These are phyloP conservation scores for Erebia aethiops DNA, from an alignment of 2,888 invertebrate genomes.

Conservation along the genomic window DNA sequence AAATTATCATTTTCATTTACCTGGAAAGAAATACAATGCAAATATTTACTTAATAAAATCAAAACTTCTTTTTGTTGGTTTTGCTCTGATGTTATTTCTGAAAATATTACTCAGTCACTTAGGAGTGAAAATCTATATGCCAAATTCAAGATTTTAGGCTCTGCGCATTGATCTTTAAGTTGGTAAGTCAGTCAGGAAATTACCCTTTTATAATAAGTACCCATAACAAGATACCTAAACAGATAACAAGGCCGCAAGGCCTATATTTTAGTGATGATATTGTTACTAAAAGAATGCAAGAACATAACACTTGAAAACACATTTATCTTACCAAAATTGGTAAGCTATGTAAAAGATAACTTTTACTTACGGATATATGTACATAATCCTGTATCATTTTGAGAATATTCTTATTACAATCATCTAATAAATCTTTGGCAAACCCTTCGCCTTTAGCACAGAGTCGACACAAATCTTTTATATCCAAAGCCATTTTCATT, in stretches of 20 bases:
- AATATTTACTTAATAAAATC: neutral
- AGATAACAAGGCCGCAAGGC: no score
- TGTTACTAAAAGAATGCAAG: neutral
- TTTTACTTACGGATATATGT: constrained; percentile 64
- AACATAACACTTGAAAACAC: neutral
- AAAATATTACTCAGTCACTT: no score
- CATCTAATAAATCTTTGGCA: constrained; percentile 70
- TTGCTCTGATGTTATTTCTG: neutral
- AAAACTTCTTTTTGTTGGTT: neutral
- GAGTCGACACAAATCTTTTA: constrained; percentile 70
- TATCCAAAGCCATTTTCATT: constrained; percentile 41
- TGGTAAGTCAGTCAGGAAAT: no score
- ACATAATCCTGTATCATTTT: constrained; percentile 69
- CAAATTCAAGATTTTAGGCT: no score
- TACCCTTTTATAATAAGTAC: no score
- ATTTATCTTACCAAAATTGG: neutral
- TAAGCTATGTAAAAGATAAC: neutral
- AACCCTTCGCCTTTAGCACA: constrained; percentile 71
- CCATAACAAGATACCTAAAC: no score
- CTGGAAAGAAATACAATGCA: constrained; percentile 49
- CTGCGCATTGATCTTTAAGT: no score
- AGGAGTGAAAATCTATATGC: no score
- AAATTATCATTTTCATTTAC: constrained; percentile 64
- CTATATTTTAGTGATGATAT: no score
- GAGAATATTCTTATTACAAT: constrained; percentile 63